These are phyloP conservation scores for Dinoponera quadriceps DNA, from an alignment of 1,140 invertebrate genomes.

Conservation along the genomic window DNA sequence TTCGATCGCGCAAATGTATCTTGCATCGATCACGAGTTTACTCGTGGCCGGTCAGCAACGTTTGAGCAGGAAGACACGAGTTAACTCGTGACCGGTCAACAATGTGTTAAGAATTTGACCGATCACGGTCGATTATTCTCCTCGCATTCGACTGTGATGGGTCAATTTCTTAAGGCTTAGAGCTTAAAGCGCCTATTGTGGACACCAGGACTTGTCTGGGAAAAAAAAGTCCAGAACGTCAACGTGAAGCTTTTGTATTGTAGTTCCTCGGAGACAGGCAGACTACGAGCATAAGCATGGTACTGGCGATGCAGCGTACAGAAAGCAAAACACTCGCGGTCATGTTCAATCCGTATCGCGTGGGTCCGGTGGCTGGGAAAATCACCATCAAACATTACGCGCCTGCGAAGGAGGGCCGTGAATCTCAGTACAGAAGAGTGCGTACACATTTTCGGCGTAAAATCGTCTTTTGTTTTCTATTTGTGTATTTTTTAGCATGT, in stretches of 20 bases:
- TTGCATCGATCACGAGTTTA: too few relatives aligned
- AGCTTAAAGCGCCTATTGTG: too few relatives aligned
- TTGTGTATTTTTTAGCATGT: background rate
- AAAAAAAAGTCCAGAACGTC: background rate
- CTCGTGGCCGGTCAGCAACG: too few relatives aligned
- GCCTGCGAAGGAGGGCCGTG: slow-evolving; percentile 76
- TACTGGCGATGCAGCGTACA: slow-evolving; percentile 82
- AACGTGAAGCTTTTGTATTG: slow-evolving; percentile 42
- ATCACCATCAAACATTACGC: slow-evolving; percentile 84
- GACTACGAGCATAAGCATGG: slow-evolving; percentile 68
- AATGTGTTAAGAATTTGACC: too few relatives aligned
- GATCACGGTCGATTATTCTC: too few relatives aligned
- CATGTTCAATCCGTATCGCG: slow-evolving; percentile 82
- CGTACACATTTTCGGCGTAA: slow-evolving; percentile 46
- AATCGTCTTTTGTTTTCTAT: slow-evolving; percentile 9
- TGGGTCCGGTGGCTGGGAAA: slow-evolving; percentile 83
- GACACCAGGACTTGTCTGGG: too few relatives aligned
- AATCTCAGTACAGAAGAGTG: slow-evolving; percentile 78
- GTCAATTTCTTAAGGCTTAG: too few relatives aligned
- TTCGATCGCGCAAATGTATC: too few relatives aligned
- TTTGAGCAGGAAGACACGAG: too few relatives aligned
- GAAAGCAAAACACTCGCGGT: slow-evolving; percentile 84
- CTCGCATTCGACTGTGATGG: too few relatives aligned
- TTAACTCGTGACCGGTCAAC: too few relatives aligned
- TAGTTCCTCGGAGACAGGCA: slow-evolving; percentile 82